These are phyloP conservation scores for Spilogale gracilis DNA, from an alignment of 2,113 vertebrate species.

Conservation along the genomic window DNA sequence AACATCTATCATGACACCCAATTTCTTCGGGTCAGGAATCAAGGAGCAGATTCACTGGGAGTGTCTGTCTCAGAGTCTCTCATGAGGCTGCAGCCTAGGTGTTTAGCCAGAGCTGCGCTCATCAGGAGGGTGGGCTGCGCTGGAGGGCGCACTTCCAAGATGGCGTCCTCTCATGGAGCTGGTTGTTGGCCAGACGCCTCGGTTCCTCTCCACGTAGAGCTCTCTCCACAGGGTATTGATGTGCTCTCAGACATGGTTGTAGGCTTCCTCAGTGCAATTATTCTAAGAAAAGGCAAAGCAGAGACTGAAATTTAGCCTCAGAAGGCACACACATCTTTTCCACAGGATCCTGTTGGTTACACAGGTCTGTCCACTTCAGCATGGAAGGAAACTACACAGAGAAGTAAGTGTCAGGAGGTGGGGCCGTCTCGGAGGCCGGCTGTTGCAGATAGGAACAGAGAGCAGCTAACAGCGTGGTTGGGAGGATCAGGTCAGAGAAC, in stretches of 20 bases:
- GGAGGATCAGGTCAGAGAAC: not conserved
- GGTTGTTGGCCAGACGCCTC: not conserved
- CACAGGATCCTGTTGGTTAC: not conserved
- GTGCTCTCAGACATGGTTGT: not conserved
- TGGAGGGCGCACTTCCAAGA: not conserved
- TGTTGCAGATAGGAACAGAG: fast-evolving
- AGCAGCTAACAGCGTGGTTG: not conserved
- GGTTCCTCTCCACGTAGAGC: not conserved
- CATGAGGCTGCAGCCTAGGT: not conserved
- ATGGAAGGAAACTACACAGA: no score
- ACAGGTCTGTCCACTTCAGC: not conserved
- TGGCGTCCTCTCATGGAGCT: fast-evolving
- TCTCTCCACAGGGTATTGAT: not conserved
- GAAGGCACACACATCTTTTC: not conserved
- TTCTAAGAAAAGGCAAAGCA: not conserved
- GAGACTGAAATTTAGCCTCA: not conserved
- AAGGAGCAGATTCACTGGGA: not conserved
- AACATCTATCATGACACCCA: not conserved
- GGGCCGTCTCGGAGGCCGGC: not conserved
- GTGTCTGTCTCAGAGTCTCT: not conserved
- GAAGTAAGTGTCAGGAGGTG: not conserved
- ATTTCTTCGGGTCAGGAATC: not conserved
- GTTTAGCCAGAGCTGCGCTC: fast-evolving
- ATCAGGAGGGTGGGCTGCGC: not conserved
- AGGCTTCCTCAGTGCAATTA: not conserved